Base-by-base conservation (phyloP, 2,888 invertebrate genomes). In the Seira ritae region DNA sequence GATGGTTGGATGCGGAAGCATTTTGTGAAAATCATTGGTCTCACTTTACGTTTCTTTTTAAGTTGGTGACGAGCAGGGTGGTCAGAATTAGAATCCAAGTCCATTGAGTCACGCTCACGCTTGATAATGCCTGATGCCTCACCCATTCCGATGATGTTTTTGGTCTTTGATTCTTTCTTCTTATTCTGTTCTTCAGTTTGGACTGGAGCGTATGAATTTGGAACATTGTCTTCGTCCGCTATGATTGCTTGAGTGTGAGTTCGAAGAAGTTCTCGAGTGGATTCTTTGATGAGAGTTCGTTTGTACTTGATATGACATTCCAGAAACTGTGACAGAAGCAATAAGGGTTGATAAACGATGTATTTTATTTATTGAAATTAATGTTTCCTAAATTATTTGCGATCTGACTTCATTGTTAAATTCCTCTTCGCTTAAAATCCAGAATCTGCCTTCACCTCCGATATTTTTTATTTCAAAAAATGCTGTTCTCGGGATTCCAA, bases 381-480 rank as follows among this genome's bases (percentile, higher is more conserved):
- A 24, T 20, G n/a, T n/a, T 66, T 60, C 8, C n/a, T n/a, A n/a
- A n/a, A n/a, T n/a, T n/a, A n/a, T n/a, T n/a, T n/a, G n/a, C n/a
- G n/a, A n/a, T n/a, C 8, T 24, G 69, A 86, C 87, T 67, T 87
- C 78, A 4, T 84, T 78, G n/a, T 15, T 42, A 67, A 88, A 87
- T 60, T 88, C 87, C 24, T 80, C 80, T 76, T 88, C 85, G 0
- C 82, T 73, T n/a, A 88, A 62, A 22, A 88, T 78, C 88, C 88
- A 88, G 70, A 88, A 88, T 62, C 87, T 69, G 1, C 84, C 88
- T 12, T 55, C 67, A 1, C 84, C 84, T 10, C 88, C 88, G 0
- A 74, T 10, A 79, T 86, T 86, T 15, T 55, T 80, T 37, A 87
- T 46, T 71, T 86, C 80, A 81, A 87, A 87, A 3, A 20, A 12